Evolutionary conservation across 2,113 vertebrate species (phyloP).

Genomic region (Sorex fumeus): DNA sequence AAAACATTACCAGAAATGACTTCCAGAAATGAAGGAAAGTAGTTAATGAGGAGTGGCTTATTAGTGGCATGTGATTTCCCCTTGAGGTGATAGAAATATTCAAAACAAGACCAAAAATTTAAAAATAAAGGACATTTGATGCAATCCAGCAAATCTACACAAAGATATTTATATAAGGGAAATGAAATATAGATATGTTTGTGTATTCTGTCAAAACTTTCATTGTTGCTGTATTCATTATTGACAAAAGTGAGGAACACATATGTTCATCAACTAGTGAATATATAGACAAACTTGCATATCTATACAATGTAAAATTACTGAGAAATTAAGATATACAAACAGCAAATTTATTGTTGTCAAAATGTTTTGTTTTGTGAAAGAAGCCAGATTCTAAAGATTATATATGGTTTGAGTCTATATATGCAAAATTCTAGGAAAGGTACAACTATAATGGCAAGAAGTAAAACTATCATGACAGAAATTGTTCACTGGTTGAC

Average conservation of each 20-base stretch:
- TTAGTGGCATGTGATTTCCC: not conserved
- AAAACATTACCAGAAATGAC: not conserved
- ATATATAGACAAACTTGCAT: too few species aligned
- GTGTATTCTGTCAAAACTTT: too few species aligned
- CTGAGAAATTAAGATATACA: conserved; percentile 3
- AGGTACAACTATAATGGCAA: not conserved
- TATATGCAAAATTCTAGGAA: conserved; percentile 39
- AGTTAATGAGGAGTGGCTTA: not conserved
- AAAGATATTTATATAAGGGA: too few species aligned
- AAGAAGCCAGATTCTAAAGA: conserved; percentile 11
- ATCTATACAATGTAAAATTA: not conserved
- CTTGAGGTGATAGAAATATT: not conserved
- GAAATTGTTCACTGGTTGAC: not conserved
- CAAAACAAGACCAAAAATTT: not conserved
- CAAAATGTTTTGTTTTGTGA: conserved; percentile 18
- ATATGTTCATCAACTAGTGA: not conserved
- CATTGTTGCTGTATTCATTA: too few species aligned
- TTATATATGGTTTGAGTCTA: not conserved
- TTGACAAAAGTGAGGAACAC: too few species aligned
- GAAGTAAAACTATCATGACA: not conserved
- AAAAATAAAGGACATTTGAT: conserved; percentile 15
- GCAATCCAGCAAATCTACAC: not conserved
- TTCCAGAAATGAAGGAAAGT: not conserved
- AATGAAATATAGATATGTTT: too few species aligned
- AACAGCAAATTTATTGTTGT: not conserved